These are phyloP conservation scores for Pollenia labialis DNA, from an alignment of 2,888 invertebrate genomes.

Conservation along the genomic window DNA sequence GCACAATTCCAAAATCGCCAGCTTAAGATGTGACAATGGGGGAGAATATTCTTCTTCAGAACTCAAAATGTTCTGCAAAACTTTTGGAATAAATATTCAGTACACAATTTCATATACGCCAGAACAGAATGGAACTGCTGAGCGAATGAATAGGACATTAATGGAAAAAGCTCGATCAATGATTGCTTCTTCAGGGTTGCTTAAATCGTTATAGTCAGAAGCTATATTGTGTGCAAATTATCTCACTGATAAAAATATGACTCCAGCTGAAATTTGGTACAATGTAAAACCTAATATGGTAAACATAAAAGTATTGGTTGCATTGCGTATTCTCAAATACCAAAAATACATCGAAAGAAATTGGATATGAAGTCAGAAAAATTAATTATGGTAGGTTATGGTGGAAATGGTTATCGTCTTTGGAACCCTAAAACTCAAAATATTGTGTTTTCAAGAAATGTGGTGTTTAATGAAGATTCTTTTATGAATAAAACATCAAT, in stretches of 20 bases:
- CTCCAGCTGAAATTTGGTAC: constrained; percentile 3
- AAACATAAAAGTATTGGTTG: not conserved
- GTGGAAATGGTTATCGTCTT: not conserved
- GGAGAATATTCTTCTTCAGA: constrained; percentile 8
- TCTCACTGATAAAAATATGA: not conserved
- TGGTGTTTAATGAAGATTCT: too few relatives aligned
- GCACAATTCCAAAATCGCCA: not conserved
- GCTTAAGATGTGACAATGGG: constrained; percentile 2
- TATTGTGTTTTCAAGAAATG: too few relatives aligned
- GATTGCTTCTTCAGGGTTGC: not conserved
- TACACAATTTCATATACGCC: constrained; percentile 2
- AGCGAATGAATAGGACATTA: constrained; percentile 13
- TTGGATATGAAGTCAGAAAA: not conserved
- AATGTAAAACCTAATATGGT: too few relatives aligned
- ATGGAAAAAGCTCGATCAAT: constrained; percentile 18
- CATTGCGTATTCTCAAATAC: constrained; percentile 1
- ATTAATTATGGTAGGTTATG: constrained; percentile 5
- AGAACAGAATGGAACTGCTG: constrained; percentile 14
- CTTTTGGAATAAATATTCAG: not conserved
- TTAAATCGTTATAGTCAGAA: not conserved
- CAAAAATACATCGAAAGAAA: constrained; percentile 6
- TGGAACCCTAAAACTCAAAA: too few relatives aligned
- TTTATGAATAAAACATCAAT: too few relatives aligned
- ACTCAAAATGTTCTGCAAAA: constrained; percentile 9
- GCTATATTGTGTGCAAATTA: too few relatives aligned